Evolutionary conservation across 1,140 invertebrate genomes (phyloP), one percentile per base, ranked within the genome.

Genomic region (Cataglyphis hispanica): DNA sequence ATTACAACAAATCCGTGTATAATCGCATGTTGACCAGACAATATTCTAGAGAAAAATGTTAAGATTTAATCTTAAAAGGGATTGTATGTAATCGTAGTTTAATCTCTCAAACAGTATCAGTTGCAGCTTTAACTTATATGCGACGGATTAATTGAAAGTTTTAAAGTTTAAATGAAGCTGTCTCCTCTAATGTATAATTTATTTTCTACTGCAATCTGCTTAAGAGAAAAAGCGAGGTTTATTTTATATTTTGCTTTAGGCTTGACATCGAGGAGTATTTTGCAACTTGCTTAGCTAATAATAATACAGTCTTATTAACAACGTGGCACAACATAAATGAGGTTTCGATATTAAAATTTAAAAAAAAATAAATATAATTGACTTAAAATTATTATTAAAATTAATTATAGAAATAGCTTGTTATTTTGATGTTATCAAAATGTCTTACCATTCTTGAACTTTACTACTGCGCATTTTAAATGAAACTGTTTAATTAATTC

Each of bases 131-230:
- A 70, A 88, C 74, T 88, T 40, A 63, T 11, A 50, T n/a, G 19
- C 43, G 43, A 16, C 46, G 69, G 86, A 87, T 85, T 85, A 88
- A 61, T 70, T 19, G 61, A n/a, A 25, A 22, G 43, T 16, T n/a
- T 37, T 19, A 58, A 88, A 86, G 58, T 88, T 88, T 88, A 78
- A 88, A 88, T 37, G 72, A 88, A 88, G 69, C 60, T 40, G 3
- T 50, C 19, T 25, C 19, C 46, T 27, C 66, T 85, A 53, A 85
- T 85, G 87, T 88, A 75, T 88, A 56, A 88, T 88, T 87, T 88
- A 88, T 88, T 84, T 56, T n/a, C 58, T 16, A 6, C 27, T 60
- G 4, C 13, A 83, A 83, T 72, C 37, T 83, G 67, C 53, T 83
- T 80, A 70, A 22, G 22, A 19, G 6, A 70, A 80, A 58, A 19